Evolutionary conservation across 2,113 vertebrate species (phyloP).

Genomic region (Lethenteron reissneri): DNA sequence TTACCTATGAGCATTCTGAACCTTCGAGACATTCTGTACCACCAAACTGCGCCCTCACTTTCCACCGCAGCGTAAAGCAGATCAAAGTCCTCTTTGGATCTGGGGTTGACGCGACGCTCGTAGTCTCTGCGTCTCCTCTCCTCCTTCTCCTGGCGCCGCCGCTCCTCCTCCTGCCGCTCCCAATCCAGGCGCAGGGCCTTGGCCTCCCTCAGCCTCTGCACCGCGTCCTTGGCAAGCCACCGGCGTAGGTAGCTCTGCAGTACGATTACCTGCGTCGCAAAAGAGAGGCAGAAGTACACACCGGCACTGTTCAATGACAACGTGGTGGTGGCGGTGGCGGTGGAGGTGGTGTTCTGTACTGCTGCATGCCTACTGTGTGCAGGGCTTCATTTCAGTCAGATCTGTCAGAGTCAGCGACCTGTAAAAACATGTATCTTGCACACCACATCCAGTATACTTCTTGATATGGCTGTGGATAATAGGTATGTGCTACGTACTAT

Average conservation of each 20-base stretch:
- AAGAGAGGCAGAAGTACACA: background rate
- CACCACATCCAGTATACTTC: too few relatives aligned
- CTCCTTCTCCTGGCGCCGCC: constrained; percentile 31
- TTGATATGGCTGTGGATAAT: too few relatives aligned
- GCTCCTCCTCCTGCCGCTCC: constrained; percentile 29
- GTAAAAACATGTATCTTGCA: too few relatives aligned
- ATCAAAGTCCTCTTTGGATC: constrained; percentile 49
- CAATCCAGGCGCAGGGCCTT: constrained; percentile 25
- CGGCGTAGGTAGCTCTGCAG: constrained; percentile 41
- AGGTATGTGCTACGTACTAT: too few relatives aligned
- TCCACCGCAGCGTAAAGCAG: constrained; percentile 51
- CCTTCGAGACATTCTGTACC: too few relatives aligned
- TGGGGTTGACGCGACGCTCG: constrained; percentile 37
- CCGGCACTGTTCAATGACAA: background rate
- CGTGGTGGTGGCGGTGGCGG: too few relatives aligned
- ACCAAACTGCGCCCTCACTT: constrained; percentile 26
- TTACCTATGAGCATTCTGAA: too few relatives aligned
- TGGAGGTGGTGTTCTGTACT: too few relatives aligned
- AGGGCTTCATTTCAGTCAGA: too few relatives aligned
- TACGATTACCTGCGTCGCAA: constrained; percentile 30
- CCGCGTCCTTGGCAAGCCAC: constrained; percentile 34
- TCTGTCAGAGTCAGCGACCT: too few relatives aligned
- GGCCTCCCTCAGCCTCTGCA: constrained; percentile 24
- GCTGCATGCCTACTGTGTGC: too few relatives aligned
- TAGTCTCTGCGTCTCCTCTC: constrained; percentile 28